phyloP scores from a whole-genome alignment of 2,113 vertebrate species.

The Lipophrys pholis region DNA sequence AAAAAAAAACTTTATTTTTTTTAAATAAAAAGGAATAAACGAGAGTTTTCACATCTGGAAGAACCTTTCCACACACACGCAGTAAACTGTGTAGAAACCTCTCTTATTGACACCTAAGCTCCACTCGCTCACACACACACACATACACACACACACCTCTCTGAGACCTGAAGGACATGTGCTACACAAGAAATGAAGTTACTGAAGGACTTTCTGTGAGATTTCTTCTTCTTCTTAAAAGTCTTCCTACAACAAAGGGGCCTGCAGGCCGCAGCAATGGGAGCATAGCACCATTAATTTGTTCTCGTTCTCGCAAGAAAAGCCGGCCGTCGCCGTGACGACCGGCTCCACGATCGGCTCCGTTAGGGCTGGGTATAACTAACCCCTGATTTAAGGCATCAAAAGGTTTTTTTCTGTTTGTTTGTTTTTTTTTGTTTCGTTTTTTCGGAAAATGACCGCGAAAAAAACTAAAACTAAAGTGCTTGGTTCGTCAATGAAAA shows the following conservation, averaged over 20 bases:
- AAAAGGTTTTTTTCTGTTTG: conserved; percentile 29
- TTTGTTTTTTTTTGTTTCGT: too few species aligned
- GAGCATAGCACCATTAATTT: conserved; percentile 93
- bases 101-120: conserved; percentile 30
- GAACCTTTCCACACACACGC: conserved; percentile 79
- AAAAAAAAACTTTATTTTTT: neutral
- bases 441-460: conserved; percentile 4
- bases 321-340: conserved; percentile 77
- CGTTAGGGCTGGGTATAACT: conserved; percentile 64
- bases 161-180: conserved; percentile 93
- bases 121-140: conserved; percentile 39
- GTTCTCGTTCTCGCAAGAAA: conserved; percentile 87
- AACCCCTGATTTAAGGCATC: conserved; percentile 69
- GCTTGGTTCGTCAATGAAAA: conserved; percentile 37
- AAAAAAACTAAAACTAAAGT: conserved; percentile 60
- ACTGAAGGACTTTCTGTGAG: conserved; percentile 86
- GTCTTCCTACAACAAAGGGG: conserved; percentile 89
- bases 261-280: conserved; percentile 79
- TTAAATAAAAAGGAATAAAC: too few species aligned
- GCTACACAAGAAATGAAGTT: conserved; percentile 95
- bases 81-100: conserved; percentile 18
- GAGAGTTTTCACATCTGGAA: conserved; percentile 80
- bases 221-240: conserved; percentile 28
- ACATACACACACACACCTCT: conserved; percentile 74
- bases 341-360: conserved; percentile 8